A percentile compares a stretch with the other conserved stretches of the same genome.
Evolutionary conservation across 2,113 vertebrate genomes (phyloP).

Genomic region (Centropus unirufus): DNA sequence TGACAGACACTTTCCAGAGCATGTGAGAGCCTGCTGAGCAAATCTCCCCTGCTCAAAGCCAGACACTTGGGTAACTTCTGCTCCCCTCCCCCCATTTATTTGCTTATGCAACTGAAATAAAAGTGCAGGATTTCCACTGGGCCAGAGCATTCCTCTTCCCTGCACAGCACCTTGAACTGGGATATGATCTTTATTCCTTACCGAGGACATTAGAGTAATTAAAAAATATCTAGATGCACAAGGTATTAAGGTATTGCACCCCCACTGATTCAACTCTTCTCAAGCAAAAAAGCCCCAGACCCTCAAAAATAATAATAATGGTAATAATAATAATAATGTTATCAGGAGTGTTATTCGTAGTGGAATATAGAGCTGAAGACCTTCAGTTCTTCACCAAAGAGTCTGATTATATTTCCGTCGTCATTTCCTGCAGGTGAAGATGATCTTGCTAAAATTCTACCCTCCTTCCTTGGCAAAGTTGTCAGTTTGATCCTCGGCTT

Average conservation of each 20-base stretch:
- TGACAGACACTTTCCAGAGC: constrained; percentile 48
- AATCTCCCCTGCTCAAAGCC: constrained; percentile 7
- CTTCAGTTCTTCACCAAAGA: background rate
- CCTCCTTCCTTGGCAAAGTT: background rate
- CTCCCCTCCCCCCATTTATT: background rate
- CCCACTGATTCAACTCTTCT: background rate
- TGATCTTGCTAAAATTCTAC: background rate
- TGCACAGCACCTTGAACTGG: background rate
- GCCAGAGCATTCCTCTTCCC: background rate
- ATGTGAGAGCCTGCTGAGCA: constrained; percentile 41
- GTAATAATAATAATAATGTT: too few relatives aligned
- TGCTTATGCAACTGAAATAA: background rate
- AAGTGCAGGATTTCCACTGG: background rate
- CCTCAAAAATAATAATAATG: background rate
- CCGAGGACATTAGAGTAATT: background rate
- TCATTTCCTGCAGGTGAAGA: background rate
- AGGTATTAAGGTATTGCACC: background rate
- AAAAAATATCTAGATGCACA: background rate
- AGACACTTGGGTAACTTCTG: background rate
- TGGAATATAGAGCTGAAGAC: background rate
- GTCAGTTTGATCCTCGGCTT: background rate
- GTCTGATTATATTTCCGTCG: background rate
- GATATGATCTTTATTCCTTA: background rate
- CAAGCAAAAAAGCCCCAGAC: background rate
- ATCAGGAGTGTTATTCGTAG: background rate